Base-by-base conservation (phyloP, 2,113 vertebrate genomes). In the Polypterus bichir region DNA sequence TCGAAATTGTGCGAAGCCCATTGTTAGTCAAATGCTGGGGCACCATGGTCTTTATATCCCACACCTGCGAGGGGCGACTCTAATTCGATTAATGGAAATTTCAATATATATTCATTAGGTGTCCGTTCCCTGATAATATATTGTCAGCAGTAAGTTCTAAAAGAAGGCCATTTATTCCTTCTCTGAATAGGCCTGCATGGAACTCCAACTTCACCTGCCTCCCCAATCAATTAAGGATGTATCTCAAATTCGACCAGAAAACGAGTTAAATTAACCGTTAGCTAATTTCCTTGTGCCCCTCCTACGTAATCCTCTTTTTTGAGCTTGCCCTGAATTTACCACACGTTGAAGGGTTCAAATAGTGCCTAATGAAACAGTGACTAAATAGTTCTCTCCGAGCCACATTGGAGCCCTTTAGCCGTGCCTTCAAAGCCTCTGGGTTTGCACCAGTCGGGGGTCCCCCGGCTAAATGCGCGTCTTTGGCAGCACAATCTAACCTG, bases 221-320 rank as follows among this genome's bases (percentile, higher is more conserved):
- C 90, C 89, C 92, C 84, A 88, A 91, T 95, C 93, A 96, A 96
- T 96, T 97, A 96, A 92, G 91, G 94, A 92, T 93, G 91, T 92
- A 93, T 93, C 91, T 87, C 92, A 90, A 95, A 92, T 89, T 91
- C 90, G 82, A 89, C 88, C 88, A 90, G 91, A 95, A 88, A 91
- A 89, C 87, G 88, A 91, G 93, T 97, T 96, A 93, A 97, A 98
- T 98, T 96, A 94, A 95, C 86, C 92, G 89, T 95, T 88, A 59
- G 71, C 88, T 97, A 94, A 94, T 97, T 92, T 91, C 86, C 91
- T 90, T 88, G 86, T 89, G 86, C 84, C 86, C 90, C 87, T 90
- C 86, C 89, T 79, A 84, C 87, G 76, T 93, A 94, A 94, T 94
- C 92, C 90, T 75, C 82, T 81, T 92, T 92, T 90, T 85, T 84